Evolutionary conservation across 2,113 vertebrate species (phyloP), one percentile per base, ranked within the genome.

Genomic region (Anas platyrhynchos): DNA sequence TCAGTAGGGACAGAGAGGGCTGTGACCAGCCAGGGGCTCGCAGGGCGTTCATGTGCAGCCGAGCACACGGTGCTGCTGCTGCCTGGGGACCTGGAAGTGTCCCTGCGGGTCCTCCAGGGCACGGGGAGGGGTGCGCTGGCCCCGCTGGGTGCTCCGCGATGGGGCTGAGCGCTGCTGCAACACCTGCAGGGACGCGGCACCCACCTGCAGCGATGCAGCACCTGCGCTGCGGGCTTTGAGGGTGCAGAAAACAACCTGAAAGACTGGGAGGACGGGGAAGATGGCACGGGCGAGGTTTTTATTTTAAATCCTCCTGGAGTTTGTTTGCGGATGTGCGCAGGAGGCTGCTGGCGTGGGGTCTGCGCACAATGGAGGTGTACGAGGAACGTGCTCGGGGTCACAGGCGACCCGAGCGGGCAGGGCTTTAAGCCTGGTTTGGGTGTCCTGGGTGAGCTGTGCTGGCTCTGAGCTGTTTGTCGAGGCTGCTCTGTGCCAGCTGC

Each of bases 351-450:
- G 41, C 29, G 4, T 29, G 1, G 52, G 2, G 26, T 14, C 32
- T 0, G 0, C 36, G 55, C 44, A 4, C 1, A 0, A 4, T 0
- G 0, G 50, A 3, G 66, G 9, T 67, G 61, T 2, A 26, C 5
- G 21, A 38, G 23, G 7, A 2, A 1, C 16, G 12, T 46, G 52
- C 43, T 38, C 22, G 25, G 55, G 22, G 78, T 41, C 41, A 44
- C 52, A 29, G 26, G 52, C 9, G 25, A 26, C 36, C 61, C 16
- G 36, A 65, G 62, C 38, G 27, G 50, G 13, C 23, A 52, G 50
- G 75, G 3, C 54, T 82, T 31, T 32, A 66, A 36, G 68, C 34
- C 43, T 26, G 11, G 18, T 2, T 7, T 1, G 27, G 4, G 21
- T 26, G 41, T n/a, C 58, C 32, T 9, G 55, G 21, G 38, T 25